Evolutionary conservation across 1,140 invertebrate genomes (phyloP), one percentile per base, ranked within the genome.

Genomic region (Zaprionus ghesquierei): DNA sequence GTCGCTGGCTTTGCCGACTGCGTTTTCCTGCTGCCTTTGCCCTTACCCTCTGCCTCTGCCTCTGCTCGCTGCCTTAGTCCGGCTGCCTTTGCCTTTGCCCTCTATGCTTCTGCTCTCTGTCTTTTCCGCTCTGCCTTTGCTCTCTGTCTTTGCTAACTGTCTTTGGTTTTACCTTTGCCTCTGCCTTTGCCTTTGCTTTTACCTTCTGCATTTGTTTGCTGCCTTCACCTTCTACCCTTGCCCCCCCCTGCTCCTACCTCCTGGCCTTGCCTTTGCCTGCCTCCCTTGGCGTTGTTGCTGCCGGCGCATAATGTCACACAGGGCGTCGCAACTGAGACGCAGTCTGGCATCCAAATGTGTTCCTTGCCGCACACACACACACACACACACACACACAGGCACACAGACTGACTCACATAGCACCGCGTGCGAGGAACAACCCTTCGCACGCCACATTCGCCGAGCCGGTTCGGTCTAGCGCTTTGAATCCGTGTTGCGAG

Each of bases 291-390:
- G 15, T 20, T 22, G 38, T 29, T 70, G 65, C 31, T 68, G 71
- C 44, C 61, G 66, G 22, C 69, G 68, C 68, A 63, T 79, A 66
- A 85, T 87, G 84, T 87, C 84, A 86, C 84, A 89, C 77, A 77
- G 76, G 69, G 82, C 74, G 79, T 73, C 71, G 68, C 54, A 56
- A 66, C 75, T 65, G 81, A 81, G 73, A 70, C 81, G 74, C 81
- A 81, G 81, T 79, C 81, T 87, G 84, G 84, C 84, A 87, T 87
- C 84, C 84, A 87, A 87, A 87, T 87, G 82, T 87, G 84, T 87
- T 89, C 73, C 76, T 84, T 89, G 55, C 51, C 49, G 13, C 49
- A 41, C 38, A 68, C 35, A 68, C 68, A 71, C 44, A 69, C 27
- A 56, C 9, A 55, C 44, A 61, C 58, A 66, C 50, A 71, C 49